phyloP scores from a whole-genome alignment of 2,888 invertebrate species.

The Oligia latruncula region DNA sequence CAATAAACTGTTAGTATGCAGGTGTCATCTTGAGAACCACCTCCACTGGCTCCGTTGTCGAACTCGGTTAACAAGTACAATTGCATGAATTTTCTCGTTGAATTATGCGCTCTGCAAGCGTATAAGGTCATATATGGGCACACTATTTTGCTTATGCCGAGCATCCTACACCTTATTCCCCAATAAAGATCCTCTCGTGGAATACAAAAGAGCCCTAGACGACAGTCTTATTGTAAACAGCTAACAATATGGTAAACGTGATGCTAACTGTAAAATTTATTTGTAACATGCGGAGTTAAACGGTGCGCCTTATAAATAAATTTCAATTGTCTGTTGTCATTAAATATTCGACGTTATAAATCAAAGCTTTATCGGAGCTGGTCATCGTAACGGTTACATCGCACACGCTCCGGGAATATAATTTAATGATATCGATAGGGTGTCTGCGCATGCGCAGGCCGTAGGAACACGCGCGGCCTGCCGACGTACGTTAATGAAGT shows the following conservation, averaged over 20 bases:
- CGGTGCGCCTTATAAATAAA: slow-evolving; percentile 86
- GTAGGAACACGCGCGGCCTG: slow-evolving; percentile 61
- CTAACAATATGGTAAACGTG: slow-evolving; percentile 82
- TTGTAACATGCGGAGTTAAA: slow-evolving; percentile 82
- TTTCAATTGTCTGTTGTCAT: slow-evolving; percentile 89
- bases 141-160: slow-evolving; percentile 68
- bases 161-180: slow-evolving; percentile 73
- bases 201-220: slow-evolving; percentile 82
- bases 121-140: slow-evolving; percentile 69
- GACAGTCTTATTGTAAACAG: slow-evolving; percentile 79
- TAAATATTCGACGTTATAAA: slow-evolving; percentile 88
- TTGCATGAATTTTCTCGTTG: slow-evolving; percentile 68
- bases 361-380: slow-evolving; percentile 86
- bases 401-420: slow-evolving; percentile 83
- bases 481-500: slow-evolving; percentile 64
- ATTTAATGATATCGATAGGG: slow-evolving; percentile 85
- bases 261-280: slow-evolving; percentile 85
- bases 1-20: slow-evolving; percentile 55
- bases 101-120: slow-evolving; percentile 68
- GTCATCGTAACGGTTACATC: slow-evolving; percentile 84
- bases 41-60: slow-evolving; percentile 47
- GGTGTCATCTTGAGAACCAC: slow-evolving; percentile 55
- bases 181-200: slow-evolving; percentile 76
- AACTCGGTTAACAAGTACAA: slow-evolving; percentile 67
- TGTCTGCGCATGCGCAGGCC: slow-evolving; percentile 68